A percentile compares a stretch with the other conserved stretches of the same genome.
Conservation (phyloP, 2,113 vertebrate genomes). For the Xyrauchen texanus region DNA sequence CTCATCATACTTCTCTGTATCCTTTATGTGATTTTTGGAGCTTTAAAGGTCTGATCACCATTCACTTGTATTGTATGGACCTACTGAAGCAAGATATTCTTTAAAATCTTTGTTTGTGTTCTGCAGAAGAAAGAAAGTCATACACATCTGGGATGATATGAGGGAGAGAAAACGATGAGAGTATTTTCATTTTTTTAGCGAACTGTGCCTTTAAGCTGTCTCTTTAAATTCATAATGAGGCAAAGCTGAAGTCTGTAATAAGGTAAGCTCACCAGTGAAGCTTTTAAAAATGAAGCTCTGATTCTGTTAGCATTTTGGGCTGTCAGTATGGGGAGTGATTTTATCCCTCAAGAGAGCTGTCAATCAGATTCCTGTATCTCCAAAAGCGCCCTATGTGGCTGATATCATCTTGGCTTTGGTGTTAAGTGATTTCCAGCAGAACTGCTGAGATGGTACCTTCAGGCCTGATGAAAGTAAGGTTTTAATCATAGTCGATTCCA, state of each 20-base stretch:
- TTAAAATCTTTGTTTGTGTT: no score
- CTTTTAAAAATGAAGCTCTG: no score
- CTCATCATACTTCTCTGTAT: no score
- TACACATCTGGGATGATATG: no score
- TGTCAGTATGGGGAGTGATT: conserved; percentile 5
- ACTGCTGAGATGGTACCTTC: conserved; percentile 32
- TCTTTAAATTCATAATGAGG: neutral
- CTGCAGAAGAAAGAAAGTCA: no score
- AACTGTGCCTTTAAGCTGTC: neutral
- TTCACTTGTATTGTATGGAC: no score
- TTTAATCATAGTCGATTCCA: conserved; percentile 42
- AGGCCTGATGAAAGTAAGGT: conserved; percentile 13
- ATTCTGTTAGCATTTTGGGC: neutral
- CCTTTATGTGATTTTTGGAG: no score
- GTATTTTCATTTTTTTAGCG: neutral
- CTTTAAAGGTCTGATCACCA: no score
- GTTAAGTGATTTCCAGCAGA: conserved; percentile 15
- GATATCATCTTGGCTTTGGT: conserved; percentile 4
- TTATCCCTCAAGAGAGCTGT: conserved; percentile 16
- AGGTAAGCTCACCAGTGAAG: neutral
- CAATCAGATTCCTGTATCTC: conserved; percentile 45
- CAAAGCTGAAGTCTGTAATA: neutral
- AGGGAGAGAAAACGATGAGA: no score
- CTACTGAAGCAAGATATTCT: no score
- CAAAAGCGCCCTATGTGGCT: conserved; percentile 29